Conservation (phyloP, 2,113 vertebrate species). For the Amblyopsis rosae region DNA sequence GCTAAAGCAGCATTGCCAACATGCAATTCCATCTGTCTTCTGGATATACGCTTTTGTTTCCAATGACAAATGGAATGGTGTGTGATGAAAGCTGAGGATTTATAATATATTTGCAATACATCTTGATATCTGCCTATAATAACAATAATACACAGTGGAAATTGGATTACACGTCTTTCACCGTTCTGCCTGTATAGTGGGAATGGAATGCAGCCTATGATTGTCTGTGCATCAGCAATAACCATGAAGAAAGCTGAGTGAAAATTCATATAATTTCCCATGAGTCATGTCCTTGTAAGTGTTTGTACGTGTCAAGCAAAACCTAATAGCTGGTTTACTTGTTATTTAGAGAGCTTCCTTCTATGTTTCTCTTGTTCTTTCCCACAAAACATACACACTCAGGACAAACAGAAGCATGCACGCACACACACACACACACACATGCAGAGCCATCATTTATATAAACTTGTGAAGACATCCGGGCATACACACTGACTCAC, state of each 20-base stretch:
- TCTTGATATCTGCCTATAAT: conserved; percentile 67
- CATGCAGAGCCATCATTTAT: background rate
- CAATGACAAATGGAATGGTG: conserved; percentile 33
- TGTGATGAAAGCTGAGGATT: conserved; percentile 48
- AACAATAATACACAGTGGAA: conserved; percentile 67
- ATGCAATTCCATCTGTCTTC: background rate
- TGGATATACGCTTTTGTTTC: conserved; percentile 8
- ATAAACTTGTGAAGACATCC: background rate
- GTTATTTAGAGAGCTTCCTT: conserved; percentile 62
- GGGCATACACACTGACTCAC: background rate
- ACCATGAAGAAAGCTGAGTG: conserved; percentile 68
- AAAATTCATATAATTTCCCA: conserved; percentile 70
- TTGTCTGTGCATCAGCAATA: conserved; percentile 67
- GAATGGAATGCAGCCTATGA: conserved; percentile 40
- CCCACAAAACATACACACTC: conserved; percentile 29
- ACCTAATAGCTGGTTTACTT: conserved; percentile 62
- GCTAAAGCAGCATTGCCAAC: background rate
- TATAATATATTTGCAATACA: conserved; percentile 57
- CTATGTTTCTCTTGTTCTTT: conserved; percentile 24
- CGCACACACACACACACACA: background rate
- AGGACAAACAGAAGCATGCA: conserved; percentile 19
- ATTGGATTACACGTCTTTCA: conserved; percentile 68
- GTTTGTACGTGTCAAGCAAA: conserved; percentile 51
- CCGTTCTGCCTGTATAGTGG: conserved; percentile 40
- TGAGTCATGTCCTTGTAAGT: conserved; percentile 59